Evolutionary conservation across 1,140 invertebrate genomes (phyloP), one percentile per base, ranked within the genome.

Genomic region (Zaprionus africanus): DNA sequence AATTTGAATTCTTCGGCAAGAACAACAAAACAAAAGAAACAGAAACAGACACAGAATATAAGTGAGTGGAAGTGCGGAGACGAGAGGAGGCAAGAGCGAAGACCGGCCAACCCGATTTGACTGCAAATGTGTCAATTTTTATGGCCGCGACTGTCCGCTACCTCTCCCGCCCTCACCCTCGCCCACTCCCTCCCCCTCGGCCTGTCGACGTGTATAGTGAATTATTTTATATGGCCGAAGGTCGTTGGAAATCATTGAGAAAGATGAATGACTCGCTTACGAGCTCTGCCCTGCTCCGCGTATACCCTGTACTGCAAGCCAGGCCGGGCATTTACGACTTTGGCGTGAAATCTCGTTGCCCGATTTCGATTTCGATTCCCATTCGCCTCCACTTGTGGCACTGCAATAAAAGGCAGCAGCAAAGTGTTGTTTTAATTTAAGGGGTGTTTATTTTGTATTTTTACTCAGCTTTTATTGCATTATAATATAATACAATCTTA

Each of bases 371-470:
- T 75, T 62, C 28, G 17, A 70, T 65, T 62, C 19, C 31, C 43
- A 72, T 46, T 69, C 19, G 17, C 17, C 11, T 19, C 28, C 11
- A 17, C 13, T 41, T 43, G 41, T 46, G 19, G 61, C 75, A 43
- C 74, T 36, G 59, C 82, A 65, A 75, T 83, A 67, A 90, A 85
- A 46, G n/a, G 60, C n/a, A 75, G 53, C 58, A 22, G 7, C 43
- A 88, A 84, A 88, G 81, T 88, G 81, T 88, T 88, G 78, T 69
- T 67, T 85, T 75, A 84, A 90, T 90, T 90, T 82, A 70, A 73
- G 73, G 72, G 81, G 76, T 90, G 86, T 85, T 90, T 90, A 85
- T 66, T 90, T 90, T 79, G 31, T 85, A 85, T 76, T 85, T 83
- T 80, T 80, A 83, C 81, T 84, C 71, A 73, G 72, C 66, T 87